A percentile compares a stretch with the other conserved stretches of the same genome.
phyloP scores from a whole-genome alignment of 2,113 vertebrate species.

The Pelvicachromis taeniatus region DNA sequence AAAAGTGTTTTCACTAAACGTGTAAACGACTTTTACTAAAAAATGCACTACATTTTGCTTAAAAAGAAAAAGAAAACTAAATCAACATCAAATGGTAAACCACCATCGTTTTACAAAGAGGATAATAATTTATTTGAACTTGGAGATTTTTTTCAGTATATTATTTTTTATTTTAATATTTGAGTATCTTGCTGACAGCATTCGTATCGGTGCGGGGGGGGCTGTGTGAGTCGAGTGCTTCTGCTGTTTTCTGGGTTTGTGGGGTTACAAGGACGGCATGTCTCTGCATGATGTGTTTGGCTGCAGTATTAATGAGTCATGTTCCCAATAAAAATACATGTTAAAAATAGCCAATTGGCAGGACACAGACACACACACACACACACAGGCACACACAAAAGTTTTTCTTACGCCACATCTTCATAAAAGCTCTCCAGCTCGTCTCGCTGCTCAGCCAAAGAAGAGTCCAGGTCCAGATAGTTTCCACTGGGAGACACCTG shows the following conservation, averaged over 20 bases:
- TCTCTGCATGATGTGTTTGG: background rate
- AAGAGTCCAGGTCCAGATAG: slow-evolving; percentile 91
- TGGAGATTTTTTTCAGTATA: accelerated
- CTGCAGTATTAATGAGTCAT: background rate
- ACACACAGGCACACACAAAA: background rate
- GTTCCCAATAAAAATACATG: background rate
- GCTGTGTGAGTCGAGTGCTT: background rate
- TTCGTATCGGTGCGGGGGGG: accelerated
- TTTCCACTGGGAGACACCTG: slow-evolving; percentile 85
- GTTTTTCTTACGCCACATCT: slow-evolving; percentile 82
- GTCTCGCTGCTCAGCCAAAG: slow-evolving; percentile 89
- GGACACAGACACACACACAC: background rate
- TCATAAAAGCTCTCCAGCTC: slow-evolving; percentile 89
- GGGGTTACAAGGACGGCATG: background rate
- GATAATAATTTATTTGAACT: background rate
- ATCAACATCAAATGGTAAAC: background rate
- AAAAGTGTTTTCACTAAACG: background rate
- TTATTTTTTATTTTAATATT: background rate
- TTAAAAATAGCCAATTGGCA: background rate
- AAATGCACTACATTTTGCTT: background rate
- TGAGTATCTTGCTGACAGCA: accelerated
- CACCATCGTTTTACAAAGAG: background rate
- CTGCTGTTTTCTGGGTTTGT: background rate
- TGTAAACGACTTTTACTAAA: background rate
- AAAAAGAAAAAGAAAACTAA: too few species aligned